These are phyloP conservation scores for Acanthosepion esculentum DNA, from an alignment of 2,888 invertebrate genomes.

Conservation along the genomic window DNA sequence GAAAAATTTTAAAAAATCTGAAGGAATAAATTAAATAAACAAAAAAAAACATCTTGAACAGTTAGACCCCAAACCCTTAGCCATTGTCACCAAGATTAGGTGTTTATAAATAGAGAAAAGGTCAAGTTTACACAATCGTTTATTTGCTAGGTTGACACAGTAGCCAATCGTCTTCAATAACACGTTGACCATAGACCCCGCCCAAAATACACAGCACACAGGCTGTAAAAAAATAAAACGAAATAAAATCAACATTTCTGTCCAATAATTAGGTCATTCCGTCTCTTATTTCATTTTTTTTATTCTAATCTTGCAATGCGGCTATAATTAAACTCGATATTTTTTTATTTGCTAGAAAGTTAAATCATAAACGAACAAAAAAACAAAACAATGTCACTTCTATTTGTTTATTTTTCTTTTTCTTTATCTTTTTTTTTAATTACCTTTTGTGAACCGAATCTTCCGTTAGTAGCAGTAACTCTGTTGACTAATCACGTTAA, in stretches of 20 bases:
- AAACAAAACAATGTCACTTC: not conserved
- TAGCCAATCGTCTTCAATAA: not conserved
- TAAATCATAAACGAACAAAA: not conserved
- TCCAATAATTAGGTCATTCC: not conserved
- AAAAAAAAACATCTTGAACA: not conserved
- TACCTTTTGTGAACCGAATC: no score
- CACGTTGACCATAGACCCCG: no score
- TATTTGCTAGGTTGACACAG: not conserved
- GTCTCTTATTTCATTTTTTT: not conserved
- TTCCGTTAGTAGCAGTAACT: no score
- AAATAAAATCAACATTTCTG: not conserved
- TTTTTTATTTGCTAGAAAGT: not conserved
- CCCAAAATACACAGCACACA: no score
- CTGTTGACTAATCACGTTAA: no score
- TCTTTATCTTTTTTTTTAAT: no score
- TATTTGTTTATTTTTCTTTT: no score
- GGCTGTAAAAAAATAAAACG: no score
- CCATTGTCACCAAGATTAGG: not conserved
- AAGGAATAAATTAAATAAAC: not conserved
- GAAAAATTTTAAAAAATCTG: not conserved
- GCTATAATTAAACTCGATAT: no score
- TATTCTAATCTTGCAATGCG: no score
- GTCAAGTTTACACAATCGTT: not conserved
- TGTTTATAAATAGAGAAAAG: not conserved
- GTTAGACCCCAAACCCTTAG: not conserved